Percentiles rank a stretch among this genome's conserved stretches.
These are phyloP conservation scores for Chionoecetes opilio DNA, from an alignment of 1,140 invertebrate genomes.

Conservation along the genomic window DNA sequence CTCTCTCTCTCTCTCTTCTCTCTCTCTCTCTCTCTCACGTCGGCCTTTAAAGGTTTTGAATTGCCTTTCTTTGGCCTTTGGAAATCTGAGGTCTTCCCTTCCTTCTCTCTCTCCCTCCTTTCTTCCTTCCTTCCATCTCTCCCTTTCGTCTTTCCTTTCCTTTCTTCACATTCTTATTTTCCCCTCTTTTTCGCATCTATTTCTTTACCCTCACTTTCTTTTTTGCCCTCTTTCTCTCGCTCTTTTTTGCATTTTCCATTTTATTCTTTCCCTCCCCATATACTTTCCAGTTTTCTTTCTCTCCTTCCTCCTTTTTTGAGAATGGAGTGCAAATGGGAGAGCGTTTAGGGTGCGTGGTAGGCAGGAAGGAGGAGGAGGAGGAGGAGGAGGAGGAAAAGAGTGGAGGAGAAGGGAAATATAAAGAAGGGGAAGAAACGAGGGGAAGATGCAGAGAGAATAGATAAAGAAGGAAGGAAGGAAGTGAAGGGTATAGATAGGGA, in stretches of 20 bases:
- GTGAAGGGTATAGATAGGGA: background rate
- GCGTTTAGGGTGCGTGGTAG: background rate
- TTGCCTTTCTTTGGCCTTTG: conserved; percentile 2
- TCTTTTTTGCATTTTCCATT: background rate
- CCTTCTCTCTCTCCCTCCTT: background rate
- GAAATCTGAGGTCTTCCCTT: background rate
- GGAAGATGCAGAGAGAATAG: background rate
- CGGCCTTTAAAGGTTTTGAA: background rate
- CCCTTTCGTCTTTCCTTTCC: background rate
- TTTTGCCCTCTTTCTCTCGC: background rate
- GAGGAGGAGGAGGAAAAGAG: background rate
- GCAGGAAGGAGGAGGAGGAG: background rate
- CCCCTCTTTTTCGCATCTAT: too few species aligned
- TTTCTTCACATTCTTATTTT: background rate
- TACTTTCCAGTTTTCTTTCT: background rate
- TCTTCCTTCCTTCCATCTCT: background rate
- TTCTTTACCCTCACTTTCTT: background rate
- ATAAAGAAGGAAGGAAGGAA: background rate
- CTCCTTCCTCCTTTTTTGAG: background rate
- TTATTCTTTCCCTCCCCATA: background rate
- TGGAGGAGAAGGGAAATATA: background rate
- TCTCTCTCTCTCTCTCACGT: conserved; percentile 7
- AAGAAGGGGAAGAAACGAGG: background rate
- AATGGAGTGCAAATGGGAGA: background rate
- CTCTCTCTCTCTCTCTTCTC: conserved; percentile 27